Conservation (phyloP, 2,888 invertebrate species). For the Ophonus ardosiacus region DNA sequence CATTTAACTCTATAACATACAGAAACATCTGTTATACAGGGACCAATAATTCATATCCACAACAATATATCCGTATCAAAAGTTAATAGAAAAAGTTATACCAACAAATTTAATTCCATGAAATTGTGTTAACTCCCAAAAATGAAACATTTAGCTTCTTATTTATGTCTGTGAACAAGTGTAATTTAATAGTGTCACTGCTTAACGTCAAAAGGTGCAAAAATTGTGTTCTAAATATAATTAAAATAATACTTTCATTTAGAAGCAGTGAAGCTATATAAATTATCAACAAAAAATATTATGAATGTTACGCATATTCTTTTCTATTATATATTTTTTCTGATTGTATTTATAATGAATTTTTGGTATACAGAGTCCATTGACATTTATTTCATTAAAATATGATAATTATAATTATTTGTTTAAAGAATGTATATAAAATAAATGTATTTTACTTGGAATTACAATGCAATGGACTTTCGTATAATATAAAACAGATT, state of each 20-base stretch:
- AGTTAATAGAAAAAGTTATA: slow-evolving; percentile 67
- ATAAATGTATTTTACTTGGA: slow-evolving; percentile 50
- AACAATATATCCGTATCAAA: slow-evolving; percentile 70
- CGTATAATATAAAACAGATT: slow-evolving; percentile 59
- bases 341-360: slow-evolving; percentile 71
- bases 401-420: slow-evolving; percentile 18
- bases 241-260: slow-evolving; percentile 53
- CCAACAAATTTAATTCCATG: slow-evolving; percentile 27
- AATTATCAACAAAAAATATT: slow-evolving; percentile 54
- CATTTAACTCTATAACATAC: slow-evolving; percentile 66
- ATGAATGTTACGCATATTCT: slow-evolving; percentile 56
- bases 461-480: slow-evolving; percentile 56
- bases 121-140: slow-evolving; percentile 35
- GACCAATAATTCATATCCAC: slow-evolving; percentile 76
- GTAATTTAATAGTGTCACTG: slow-evolving; percentile 64
- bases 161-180: slow-evolving; percentile 58
- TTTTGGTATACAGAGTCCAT: slow-evolving; percentile 65
- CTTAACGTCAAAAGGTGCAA: slow-evolving; percentile 63
- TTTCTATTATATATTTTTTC: slow-evolving; percentile 72
- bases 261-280: slow-evolving; percentile 61
- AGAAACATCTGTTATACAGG: slow-evolving; percentile 72
- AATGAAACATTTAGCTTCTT: slow-evolving; percentile 59
- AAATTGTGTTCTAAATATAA: slow-evolving; percentile 64
- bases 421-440: slow-evolving; percentile 40
- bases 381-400: slow-evolving; percentile 13